A percentile compares a stretch with the other conserved stretches of the same genome.
Evolutionary conservation across 2,797 vertebrate genomes (phyloP).

Genomic region (Anolis apletophallus): DNA sequence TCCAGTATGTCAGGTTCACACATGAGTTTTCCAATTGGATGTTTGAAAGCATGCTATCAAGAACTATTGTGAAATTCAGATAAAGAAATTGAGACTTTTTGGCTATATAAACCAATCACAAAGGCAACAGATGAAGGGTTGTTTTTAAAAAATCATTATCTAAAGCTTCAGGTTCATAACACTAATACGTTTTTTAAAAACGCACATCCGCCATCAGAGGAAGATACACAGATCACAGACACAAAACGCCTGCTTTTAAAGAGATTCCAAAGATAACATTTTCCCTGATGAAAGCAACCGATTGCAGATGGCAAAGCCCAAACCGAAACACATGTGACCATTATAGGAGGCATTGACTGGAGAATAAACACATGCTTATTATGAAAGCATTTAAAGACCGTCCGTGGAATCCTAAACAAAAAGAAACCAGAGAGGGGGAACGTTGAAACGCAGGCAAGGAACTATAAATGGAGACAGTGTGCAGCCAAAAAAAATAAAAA

Average conservation of each 20-base stretch:
- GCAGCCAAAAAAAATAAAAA: neutral
- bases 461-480: neutral
- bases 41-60: neutral
- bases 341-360: neutral
- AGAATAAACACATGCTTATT: conserved; percentile 18
- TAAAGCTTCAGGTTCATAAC: neutral
- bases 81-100: neutral
- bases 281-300: neutral
- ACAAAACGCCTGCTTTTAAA: neutral
- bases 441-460: conserved; percentile 4
- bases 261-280: conserved; percentile 3
- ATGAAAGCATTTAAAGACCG: neutral
- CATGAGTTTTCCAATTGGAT: neutral
- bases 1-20: neutral
- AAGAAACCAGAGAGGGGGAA: neutral
- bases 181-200: neutral
- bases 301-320: conserved; percentile 23
- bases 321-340: neutral
- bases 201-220: conserved; percentile 16
- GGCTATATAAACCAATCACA: neutral
- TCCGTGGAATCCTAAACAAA: neutral
- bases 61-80: neutral
- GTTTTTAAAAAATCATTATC: neutral
- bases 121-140: neutral
- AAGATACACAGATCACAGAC: neutral